Evolutionary conservation across 2,797 vertebrate genomes (phyloP).

Genomic region (Sebastes kiyomatsui): DNA sequence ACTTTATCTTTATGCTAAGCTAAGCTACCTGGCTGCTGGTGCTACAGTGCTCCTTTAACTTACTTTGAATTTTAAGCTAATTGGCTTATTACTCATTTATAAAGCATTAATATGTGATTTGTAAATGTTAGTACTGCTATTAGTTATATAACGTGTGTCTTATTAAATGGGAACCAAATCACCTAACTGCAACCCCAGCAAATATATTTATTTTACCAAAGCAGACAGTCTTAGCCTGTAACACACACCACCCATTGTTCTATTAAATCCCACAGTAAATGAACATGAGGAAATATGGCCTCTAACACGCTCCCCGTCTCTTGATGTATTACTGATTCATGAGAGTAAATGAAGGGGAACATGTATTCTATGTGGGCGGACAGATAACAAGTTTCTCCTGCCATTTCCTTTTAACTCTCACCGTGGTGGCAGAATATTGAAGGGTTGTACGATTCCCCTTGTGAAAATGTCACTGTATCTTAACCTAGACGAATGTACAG

Average conservation of each 20-base stretch:
- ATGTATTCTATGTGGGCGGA: slow-evolving; percentile 47
- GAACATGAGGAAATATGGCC: neutral
- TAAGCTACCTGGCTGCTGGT: neutral
- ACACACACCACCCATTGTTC: neutral
- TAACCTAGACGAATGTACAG: neutral
- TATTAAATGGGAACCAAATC: neutral
- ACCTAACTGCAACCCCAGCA: neutral
- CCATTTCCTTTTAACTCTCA: slow-evolving; percentile 50
- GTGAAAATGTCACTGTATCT: neutral
- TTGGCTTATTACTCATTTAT: neutral
- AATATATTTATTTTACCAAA: neutral
- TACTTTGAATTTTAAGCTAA: neutral
- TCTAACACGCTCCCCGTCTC: neutral
- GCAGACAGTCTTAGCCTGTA: neutral
- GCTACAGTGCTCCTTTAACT: neutral
- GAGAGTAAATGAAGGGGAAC: slow-evolving; percentile 70
- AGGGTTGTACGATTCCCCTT: slow-evolving; percentile 4
- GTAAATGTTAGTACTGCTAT: too few species aligned
- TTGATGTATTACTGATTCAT: slow-evolving; percentile 65
- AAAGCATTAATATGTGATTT: neutral
- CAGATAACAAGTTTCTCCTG: slow-evolving; percentile 46
- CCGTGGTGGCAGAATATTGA: slow-evolving; percentile 19
- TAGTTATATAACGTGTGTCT: neutral
- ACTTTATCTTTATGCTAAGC: neutral
- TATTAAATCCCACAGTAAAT: slow-evolving; percentile 31